Evolutionary conservation across 2,888 invertebrate species (phyloP), one percentile per base, ranked within the genome.

Genomic region (Drosophila neotestacea): DNA sequence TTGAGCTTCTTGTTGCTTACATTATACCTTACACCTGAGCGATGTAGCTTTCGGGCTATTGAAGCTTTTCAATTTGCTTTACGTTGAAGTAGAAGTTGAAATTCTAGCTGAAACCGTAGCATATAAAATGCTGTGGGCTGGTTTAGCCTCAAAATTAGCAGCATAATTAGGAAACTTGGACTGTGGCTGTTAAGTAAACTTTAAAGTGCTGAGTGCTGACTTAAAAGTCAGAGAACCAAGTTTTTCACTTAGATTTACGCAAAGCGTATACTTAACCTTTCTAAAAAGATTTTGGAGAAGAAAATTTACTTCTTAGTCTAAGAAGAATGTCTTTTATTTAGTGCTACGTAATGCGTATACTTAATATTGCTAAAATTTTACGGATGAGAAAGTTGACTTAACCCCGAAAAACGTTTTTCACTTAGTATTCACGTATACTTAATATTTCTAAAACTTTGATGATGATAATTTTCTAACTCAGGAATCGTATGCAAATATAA

Each of bases 141-240:
- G 39, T 2, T 9, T 13, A 2, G 28, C 39, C 50, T 41, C 13
- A 16, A 78, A 64, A 76, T 74, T 78, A 74, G 61, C 79, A 59
- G 69, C 63, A 64, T 64, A 72, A 79, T 77, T 74, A 79, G 62
- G 6, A 50, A 70, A 59, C 47, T 67, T 59, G 30, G 28, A 16
- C 36, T 10, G 6, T 16, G 66, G 39, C 39, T 58, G 36, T 63
- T 67, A 63, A 63, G n/a, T 39, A 51, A 60, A 60, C 22, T 48
- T 56, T 42, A 62, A 61, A 48, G 28, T 39, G 4, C 13, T 6
- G 27, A 51, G 36, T 30, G 27, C 38, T 54, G 54, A 54, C 34
- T 47, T 60, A 52, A 61, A 61, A 56, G 38, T 59, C 36, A 67
- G 4, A 3, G 6, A 6, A 47, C 22, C 7, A 2, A 27, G 16